These are phyloP conservation scores for Drosophila neotestacea DNA, from an alignment of 2,888 invertebrate genomes.

Conservation along the genomic window DNA sequence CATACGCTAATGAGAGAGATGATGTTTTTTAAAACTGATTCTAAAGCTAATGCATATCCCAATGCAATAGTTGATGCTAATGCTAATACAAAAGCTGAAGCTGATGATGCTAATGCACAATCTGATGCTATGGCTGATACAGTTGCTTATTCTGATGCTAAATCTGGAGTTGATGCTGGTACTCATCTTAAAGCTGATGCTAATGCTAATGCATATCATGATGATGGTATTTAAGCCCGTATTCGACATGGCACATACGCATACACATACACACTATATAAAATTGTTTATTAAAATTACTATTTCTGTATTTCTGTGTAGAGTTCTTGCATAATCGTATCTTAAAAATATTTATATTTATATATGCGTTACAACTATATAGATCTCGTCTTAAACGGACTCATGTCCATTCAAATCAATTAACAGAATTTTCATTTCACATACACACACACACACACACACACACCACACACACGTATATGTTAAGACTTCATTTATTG, in stretches of 20 bases:
- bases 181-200: neutral
- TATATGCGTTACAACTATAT: constrained; percentile 46
- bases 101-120: neutral
- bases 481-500: neutral
- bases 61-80: neutral
- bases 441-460: neutral
- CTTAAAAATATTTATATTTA: constrained; percentile 19
- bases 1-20: too few relatives aligned
- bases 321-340: constrained; percentile 33
- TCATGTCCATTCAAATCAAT: constrained; percentile 8
- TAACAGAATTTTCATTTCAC: constrained; percentile 8
- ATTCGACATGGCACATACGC: neutral
- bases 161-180: neutral
- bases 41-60: neutral
- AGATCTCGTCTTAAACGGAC: constrained; percentile 64
- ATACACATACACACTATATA: constrained; percentile 1
- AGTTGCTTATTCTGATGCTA: neutral
- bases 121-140: neutral
- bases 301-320: constrained; percentile 34
- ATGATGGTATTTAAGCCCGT: too few relatives aligned
- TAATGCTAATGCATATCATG: neutral
- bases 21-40: neutral
- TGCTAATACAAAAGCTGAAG: neutral
- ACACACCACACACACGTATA: neutral
- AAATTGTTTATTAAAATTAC: constrained; percentile 14